Base-by-base conservation (phyloP, 2,888 invertebrate genomes). In the Lucinisca nassula region DNA sequence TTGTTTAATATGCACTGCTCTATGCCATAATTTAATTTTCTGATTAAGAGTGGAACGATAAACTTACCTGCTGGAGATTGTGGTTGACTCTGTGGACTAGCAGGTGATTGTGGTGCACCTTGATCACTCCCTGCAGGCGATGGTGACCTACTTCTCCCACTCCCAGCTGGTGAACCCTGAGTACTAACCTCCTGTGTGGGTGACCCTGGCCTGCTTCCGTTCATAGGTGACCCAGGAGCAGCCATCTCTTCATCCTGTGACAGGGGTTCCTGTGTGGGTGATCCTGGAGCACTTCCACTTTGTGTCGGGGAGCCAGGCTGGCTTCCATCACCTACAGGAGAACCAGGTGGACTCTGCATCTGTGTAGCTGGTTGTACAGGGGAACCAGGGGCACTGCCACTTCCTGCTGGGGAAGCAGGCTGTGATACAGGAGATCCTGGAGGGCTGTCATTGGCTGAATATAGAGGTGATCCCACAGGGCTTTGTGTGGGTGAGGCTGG, bases 201-300 rank as follows among this genome's bases (percentile, higher is more conserved):
- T 24, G 78, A 40, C 80, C 74, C 49, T 35, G 70, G 49, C 21
- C 49, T 38, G 14, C n/a, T 30, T 12, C 10, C 40, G 0, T 79
- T 49, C 24, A 35, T 51, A 0, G 80, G 80, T 12, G 80, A 80
- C 27, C 37, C 27, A 37, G 73, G 73, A 14, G 37, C n/a, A 27
- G 12, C 27, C 27, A 10, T 12, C 4, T 67, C 81, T 24, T 78
- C 55, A 27, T 35, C 72, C 51, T 83, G 76, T 45, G 80, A 84
- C 45, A 40, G 40, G 81, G 67, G 89, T 92, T 32, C 85, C 82
- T n/a, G n/a, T 38, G 78, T 76, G 30, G 92, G 92, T 21, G 92
- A 92, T 14, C 82, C 89, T 51, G 92, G 88, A 8, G 82, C 79
- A 73, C 87, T 89, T 12, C 88, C 85, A 24, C 61, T 55, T 24